These are phyloP conservation scores for Molossus molossus DNA, from an alignment of 2,797 vertebrate species.

Conservation along the genomic window DNA sequence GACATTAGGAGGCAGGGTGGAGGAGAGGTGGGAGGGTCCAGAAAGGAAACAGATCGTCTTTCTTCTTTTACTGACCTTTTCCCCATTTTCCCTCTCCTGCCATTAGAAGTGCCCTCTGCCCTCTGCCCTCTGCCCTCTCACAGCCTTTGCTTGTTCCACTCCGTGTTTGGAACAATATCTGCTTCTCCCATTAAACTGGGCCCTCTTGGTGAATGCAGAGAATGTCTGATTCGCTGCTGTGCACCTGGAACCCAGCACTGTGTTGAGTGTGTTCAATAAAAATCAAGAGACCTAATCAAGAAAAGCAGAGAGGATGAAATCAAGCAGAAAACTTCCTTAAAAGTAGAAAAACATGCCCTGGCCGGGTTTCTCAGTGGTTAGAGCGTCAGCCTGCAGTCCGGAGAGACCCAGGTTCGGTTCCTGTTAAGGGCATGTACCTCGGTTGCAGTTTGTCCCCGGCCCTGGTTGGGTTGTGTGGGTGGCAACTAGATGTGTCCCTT, in stretches of 20 bases:
- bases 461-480: too few relatives aligned
- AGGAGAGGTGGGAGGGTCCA: background rate
- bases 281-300: background rate
- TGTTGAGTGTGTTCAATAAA: background rate
- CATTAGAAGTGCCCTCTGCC: background rate
- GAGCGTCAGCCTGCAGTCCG: too few relatives aligned
- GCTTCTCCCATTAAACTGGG: background rate
- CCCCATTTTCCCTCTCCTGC: background rate
- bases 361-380: too few relatives aligned
- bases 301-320: background rate
- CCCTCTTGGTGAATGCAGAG: background rate
- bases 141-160: background rate
- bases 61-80: background rate
- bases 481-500: too few relatives aligned
- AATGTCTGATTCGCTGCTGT: background rate
- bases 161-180: background rate
- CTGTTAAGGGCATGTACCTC: too few relatives aligned
- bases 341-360: background rate
- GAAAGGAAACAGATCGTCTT: background rate
- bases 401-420: too few relatives aligned
- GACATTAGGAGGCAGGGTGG: background rate
- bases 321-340: background rate
- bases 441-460: too few relatives aligned
- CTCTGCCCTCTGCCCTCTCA: background rate
- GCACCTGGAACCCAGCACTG: background rate